Evolutionary conservation across 1,140 invertebrate species (phyloP), one percentile per base, ranked within the genome.

Genomic region (Bombyx mori): DNA sequence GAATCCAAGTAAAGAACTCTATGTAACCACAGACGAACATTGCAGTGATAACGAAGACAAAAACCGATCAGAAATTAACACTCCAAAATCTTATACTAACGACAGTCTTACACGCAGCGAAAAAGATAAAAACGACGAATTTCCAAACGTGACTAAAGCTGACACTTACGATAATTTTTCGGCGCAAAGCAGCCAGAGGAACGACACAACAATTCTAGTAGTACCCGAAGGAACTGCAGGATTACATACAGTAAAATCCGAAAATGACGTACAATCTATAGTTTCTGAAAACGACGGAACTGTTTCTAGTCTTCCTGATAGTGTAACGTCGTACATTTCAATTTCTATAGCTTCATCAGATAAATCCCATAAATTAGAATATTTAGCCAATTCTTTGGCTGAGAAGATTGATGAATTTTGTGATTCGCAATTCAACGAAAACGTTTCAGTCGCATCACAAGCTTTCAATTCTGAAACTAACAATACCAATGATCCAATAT

Each of bases 331-430:
- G 7, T 88, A 88, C 61, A 86, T 88, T 62, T 88, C 88, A 9
- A 82, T 88, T 54, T 83, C 84, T 46, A 84, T 87, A 22, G 77
- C 81, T 46, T 86, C 85, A 7, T 86, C 86, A 35, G 86, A 88
- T 49, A 86, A 81, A 57, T 83, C 86, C 9, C 77, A 86, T 53
- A 86, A 88, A 65, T 68, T 89, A 65, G 88, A 89, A 71, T 82
- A 88, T 48, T 81, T 89, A 50, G 83, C 88, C n/a, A 84, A 86
- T 66, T 89, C 88, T 4, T 63, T 89, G 35, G 88, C 88, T 51
- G 86, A 89, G 68, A 89, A 89, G 76, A 89, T 89, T 63, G 86
- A 89, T 57, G 88, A 89, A 67, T 89, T 88, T 68, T 89, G 88
- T 66, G 88, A 89, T 60, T 83, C 79, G 9, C 82, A 87, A 73